phyloP scores from a whole-genome alignment of 1,140 invertebrate species.

The Palaemon carinicauda region DNA sequence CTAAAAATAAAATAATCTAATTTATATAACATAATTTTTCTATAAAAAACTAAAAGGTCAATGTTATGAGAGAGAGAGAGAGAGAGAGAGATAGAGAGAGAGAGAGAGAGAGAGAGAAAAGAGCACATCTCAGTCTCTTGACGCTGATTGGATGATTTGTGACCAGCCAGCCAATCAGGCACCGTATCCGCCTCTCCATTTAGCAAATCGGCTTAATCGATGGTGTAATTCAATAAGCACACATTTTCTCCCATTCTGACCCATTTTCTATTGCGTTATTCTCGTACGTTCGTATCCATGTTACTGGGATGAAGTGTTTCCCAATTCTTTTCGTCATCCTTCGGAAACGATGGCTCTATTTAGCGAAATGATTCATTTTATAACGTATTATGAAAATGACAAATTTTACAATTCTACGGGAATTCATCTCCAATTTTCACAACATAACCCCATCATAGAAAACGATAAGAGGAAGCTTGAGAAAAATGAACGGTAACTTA shows the following conservation, averaged over 20 bases:
- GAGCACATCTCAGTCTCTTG: neutral
- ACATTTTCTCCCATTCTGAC: slow-evolving; percentile 7
- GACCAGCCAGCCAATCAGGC: neutral
- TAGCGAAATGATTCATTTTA: neutral
- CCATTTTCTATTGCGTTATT: slow-evolving; percentile 42
- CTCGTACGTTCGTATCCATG: neutral
- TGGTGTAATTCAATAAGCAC: slow-evolving; percentile 48
- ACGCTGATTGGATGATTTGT: neutral
- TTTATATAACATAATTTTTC: too few relatives aligned
- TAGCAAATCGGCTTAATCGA: slow-evolving; percentile 47
- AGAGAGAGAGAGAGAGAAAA: slow-evolving; percentile 12
- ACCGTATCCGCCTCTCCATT: neutral
- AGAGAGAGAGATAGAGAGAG: neutral
- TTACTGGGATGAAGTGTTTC: neutral
- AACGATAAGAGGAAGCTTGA: too few relatives aligned
- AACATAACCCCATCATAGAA: too few relatives aligned
- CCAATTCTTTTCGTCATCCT: neutral
- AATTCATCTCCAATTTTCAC: too few relatives aligned
- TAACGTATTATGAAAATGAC: too few relatives aligned
- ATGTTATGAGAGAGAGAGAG: neutral
- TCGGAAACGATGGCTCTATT: neutral
- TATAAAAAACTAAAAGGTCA: too few relatives aligned
- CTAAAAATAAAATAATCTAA: too few relatives aligned
- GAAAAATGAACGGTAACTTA: neutral
- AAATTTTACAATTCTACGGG: too few relatives aligned